Base-by-base conservation (phyloP, 2,888 invertebrate species). In the Formica aserva region DNA sequence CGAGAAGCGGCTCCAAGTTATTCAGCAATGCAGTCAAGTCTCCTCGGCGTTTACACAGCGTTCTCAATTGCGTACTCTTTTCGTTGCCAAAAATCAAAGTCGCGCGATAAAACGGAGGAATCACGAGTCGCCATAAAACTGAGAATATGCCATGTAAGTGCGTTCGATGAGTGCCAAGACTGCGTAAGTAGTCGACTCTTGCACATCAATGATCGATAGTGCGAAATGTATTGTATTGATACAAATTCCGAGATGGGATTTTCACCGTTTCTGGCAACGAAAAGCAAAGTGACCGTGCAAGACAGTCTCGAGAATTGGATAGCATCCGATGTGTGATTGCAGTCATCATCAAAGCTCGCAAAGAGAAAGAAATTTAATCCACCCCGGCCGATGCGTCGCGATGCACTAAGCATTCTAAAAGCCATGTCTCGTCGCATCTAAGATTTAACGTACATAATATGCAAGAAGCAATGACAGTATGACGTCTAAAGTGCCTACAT, bases 381-480 rank as follows among this genome's bases (percentile, higher is more conserved):
- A 91, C 86, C 91, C 88, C 86, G 85, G 86, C 91, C 86, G 88
- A 90, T 91, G 88, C 87, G 83, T 87, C 82, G 85, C 87, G 83
- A 83, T 88, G 87, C 88, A 85, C 86, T 89, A 91, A 88, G 86
- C 88, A 74, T 87, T 88, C 92, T 92, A 92, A 88, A 92, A 92
- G 91, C 92, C 87, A 91, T 88, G 88, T 90, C 90, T 69, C 84
- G 81, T 84, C 87, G 84, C 82, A 85, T 87, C 91, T 87, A 92
- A 84, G 72, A 67, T 75, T 81, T 32, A 76, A 76, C 60, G 60
- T 82, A 80, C 29, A 66, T 77, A 80, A 52, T 82, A 82, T 91
- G 88, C 88, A 89, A 86, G 86, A 92, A 92, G 92, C 91, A 88
- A 92, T 91, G 92, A 90, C 87, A 89, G 84, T 87, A 92, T 88